Percentiles rank a stretch among this genome's conserved stretches.
Evolutionary conservation across 2,797 vertebrate species (phyloP).

Genomic region (Coluber constrictor): DNA sequence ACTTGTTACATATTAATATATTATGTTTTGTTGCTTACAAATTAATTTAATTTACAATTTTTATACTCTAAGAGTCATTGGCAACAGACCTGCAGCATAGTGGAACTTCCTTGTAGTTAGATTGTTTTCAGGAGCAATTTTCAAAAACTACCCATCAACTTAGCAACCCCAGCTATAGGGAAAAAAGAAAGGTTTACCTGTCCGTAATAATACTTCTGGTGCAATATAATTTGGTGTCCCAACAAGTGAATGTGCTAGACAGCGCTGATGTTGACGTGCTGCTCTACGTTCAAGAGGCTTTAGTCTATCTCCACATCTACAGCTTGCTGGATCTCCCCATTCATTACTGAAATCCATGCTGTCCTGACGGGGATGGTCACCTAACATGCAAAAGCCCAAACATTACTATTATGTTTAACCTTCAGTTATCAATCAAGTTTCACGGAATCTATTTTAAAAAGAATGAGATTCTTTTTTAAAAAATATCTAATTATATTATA

Average conservation of each 20-base stretch:
- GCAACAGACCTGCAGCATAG: neutral
- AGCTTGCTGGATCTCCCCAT: conserved; percentile 91
- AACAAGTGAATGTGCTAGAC: conserved; percentile 93
- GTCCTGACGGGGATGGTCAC: conserved; percentile 93
- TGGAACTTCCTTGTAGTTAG: neutral
- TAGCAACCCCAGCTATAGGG: rapidly evolving
- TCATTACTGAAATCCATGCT: conserved; percentile 99
- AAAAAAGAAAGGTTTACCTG: conserved; percentile 72
- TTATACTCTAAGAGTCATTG: neutral
- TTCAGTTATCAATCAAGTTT: rapidly evolving
- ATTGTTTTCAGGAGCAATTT: neutral
- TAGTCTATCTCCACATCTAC: conserved; percentile 89
- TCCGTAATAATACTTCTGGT: conserved; percentile 90
- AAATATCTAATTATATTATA: neutral
- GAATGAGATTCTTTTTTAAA: rapidly evolving
- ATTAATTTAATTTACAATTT: neutral
- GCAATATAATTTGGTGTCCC: conserved; percentile 98
- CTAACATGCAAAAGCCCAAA: conserved; percentile 60
- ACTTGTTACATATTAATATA: neutral
- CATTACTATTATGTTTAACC: neutral
- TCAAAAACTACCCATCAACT: neutral
- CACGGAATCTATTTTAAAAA: neutral
- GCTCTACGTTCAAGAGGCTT: conserved; percentile 93
- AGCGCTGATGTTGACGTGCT: conserved; percentile 93
- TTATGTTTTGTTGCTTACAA: neutral